Conservation (phyloP, 2,888 invertebrate genomes). For the Rhagonycha lutea region DNA sequence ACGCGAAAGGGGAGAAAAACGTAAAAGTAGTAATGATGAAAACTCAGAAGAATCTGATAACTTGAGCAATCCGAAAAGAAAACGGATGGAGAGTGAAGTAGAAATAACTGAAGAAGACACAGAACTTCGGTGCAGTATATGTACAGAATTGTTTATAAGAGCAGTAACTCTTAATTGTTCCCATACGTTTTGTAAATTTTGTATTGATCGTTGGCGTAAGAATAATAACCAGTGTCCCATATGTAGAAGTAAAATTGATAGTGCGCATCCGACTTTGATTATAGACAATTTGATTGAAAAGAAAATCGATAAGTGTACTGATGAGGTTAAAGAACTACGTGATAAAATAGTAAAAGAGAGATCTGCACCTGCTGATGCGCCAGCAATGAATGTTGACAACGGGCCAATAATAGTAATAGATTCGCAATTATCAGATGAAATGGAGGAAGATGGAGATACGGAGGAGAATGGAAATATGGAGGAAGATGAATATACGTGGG, state of each 20-base stretch:
- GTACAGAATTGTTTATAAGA: conserved; percentile 73
- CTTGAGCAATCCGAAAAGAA: background rate
- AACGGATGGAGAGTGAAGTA: conserved; percentile 31
- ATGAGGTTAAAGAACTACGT: conserved; percentile 63
- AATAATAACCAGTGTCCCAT: conserved; percentile 74
- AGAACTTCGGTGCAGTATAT: conserved; percentile 76
- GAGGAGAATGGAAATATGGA: too few species aligned
- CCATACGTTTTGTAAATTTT: conserved; percentile 75
- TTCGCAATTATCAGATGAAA: background rate
- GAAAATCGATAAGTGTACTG: conserved; percentile 65
- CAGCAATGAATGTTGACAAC: too few species aligned
- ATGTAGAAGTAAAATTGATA: conserved; percentile 60
- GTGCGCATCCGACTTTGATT: conserved; percentile 65
- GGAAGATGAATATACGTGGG: background rate
- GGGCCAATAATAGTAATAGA: too few species aligned
- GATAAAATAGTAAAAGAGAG: conserved; percentile 59
- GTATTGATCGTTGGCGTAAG: conserved; percentile 72
- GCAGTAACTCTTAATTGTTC: conserved; percentile 73
- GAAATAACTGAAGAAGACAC: conserved; percentile 58
- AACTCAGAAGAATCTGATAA: background rate
- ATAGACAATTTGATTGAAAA: conserved; percentile 75
- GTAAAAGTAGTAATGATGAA: conserved; percentile 39
- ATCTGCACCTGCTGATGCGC: too few species aligned
- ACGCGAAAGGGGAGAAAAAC: too few species aligned
- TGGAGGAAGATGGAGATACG: too few species aligned